phyloP scores from a whole-genome alignment of 1,140 invertebrate species.

The Drosophila littoralis region DNA sequence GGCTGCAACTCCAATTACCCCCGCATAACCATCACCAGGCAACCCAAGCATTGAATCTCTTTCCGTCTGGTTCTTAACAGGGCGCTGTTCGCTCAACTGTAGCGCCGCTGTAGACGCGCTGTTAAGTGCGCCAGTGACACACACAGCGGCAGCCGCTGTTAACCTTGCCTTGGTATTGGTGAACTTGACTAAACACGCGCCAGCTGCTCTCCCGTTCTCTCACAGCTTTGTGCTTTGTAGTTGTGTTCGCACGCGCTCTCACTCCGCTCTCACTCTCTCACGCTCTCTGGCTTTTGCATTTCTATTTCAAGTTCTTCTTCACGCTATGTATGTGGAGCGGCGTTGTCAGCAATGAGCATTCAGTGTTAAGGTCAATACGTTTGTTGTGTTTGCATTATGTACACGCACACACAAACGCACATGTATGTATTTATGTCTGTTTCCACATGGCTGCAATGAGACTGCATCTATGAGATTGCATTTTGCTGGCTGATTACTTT shows the following conservation, averaged over 20 bases:
- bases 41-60: background rate
- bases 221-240: background rate
- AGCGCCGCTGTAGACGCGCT: slow-evolving; percentile 58
- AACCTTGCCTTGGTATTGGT: slow-evolving; percentile 71
- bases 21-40: background rate
- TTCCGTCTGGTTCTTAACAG: slow-evolving; percentile 48
- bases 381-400: slow-evolving; percentile 49
- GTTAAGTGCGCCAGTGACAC: slow-evolving; percentile 39
- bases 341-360: slow-evolving; percentile 53
- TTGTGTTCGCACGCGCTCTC: slow-evolving; percentile 6
- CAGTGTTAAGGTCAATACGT: slow-evolving; percentile 82
- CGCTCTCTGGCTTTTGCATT: slow-evolving; percentile 27
- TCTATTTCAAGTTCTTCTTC: slow-evolving; percentile 72
- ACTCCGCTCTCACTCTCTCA: slow-evolving; percentile 21
- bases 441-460: slow-evolving; percentile 52
- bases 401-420: background rate
- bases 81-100: slow-evolving; percentile 69
- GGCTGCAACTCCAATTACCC: slow-evolving; percentile 49
- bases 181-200: slow-evolving; percentile 70
- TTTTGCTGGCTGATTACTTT: slow-evolving; percentile 72
- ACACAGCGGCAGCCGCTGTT: slow-evolving; percentile 44
- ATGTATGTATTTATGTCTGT: slow-evolving; percentile 15
- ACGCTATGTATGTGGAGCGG: slow-evolving; percentile 36
- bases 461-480: slow-evolving; percentile 59
- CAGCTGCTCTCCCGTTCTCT: slow-evolving; percentile 20